Conservation (phyloP, 2,797 vertebrate species). For the Neostethus bicornis region DNA sequence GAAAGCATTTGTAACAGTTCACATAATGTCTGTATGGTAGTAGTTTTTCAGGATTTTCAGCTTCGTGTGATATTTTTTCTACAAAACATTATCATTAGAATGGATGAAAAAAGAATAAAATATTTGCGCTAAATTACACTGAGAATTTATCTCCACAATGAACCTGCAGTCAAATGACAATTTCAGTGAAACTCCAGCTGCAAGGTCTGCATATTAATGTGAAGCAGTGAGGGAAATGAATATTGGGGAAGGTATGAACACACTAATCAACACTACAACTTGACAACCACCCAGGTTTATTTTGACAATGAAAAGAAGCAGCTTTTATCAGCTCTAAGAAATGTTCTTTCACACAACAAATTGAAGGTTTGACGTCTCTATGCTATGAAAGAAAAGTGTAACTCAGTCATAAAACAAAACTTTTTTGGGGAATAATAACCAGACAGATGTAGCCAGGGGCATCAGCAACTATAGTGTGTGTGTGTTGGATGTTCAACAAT, state of each 20-base stretch:
- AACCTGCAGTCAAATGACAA: neutral
- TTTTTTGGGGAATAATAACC: neutral
- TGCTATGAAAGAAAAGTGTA: neutral
- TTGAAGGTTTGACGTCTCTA: neutral
- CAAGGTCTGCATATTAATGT: too few relatives aligned
- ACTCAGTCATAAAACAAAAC: neutral
- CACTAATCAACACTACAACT: slow-evolving; percentile 12
- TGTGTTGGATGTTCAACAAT: slow-evolving; percentile 13
- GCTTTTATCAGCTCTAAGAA: neutral
- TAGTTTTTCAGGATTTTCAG: too few relatives aligned
- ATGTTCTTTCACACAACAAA: neutral
- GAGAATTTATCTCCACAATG: neutral
- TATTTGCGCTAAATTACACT: too few relatives aligned
- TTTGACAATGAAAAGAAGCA: neutral
- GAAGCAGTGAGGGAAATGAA: slow-evolving; percentile 6
- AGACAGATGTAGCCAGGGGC: neutral
- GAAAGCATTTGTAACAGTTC: too few relatives aligned
- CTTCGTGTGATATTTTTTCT: too few relatives aligned
- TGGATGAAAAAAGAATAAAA: too few relatives aligned
- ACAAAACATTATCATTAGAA: too few relatives aligned
- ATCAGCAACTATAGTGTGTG: neutral
- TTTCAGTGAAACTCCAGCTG: too few relatives aligned
- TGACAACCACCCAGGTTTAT: slow-evolving; percentile 3
- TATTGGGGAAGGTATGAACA: neutral
- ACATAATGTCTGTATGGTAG: too few relatives aligned